These are phyloP conservation scores for Aromia moschata DNA, from an alignment of 2,888 invertebrate genomes.

Conservation along the genomic window DNA sequence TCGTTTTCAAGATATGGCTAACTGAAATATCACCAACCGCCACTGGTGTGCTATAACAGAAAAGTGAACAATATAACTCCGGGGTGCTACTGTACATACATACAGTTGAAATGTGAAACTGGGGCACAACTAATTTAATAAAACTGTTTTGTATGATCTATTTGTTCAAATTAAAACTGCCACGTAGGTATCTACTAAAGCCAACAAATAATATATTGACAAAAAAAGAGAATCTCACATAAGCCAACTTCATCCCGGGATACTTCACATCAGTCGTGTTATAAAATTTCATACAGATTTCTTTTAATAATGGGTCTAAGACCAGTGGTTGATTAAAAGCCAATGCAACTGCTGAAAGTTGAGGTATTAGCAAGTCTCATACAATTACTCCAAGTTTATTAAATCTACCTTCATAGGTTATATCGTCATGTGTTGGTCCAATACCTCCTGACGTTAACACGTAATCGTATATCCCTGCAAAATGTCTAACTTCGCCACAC, in stretches of 20 bases:
- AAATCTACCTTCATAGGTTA: constrained; percentile 73
- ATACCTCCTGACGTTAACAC: constrained; percentile 82
- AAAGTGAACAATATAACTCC: too few species aligned
- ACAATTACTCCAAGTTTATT: not conserved
- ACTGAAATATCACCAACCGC: too few species aligned
- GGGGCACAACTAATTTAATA: too few species aligned
- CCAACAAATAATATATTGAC: too few species aligned
- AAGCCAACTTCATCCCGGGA: constrained; percentile 62
- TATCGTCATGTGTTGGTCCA: constrained; percentile 82
- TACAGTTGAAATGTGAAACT: too few species aligned
- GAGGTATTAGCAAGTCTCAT: not conserved
- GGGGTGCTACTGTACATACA: too few species aligned
- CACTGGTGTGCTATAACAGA: too few species aligned
- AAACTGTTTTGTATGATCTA: too few species aligned
- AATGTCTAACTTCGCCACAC: constrained; percentile 69
- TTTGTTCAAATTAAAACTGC: too few species aligned
- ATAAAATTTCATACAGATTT: constrained; percentile 62
- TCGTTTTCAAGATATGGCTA: too few species aligned
- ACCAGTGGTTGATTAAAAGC: constrained; percentile 65
- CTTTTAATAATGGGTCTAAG: constrained; percentile 62
- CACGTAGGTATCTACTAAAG: too few species aligned
- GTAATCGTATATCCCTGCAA: constrained; percentile 69
- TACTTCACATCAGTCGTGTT: constrained; percentile 57
- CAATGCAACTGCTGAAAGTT: constrained; percentile 64
- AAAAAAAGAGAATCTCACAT: too few species aligned